These are phyloP conservation scores for Centropus bengalensis DNA, from an alignment of 2,113 vertebrate species.

Conservation along the genomic window DNA sequence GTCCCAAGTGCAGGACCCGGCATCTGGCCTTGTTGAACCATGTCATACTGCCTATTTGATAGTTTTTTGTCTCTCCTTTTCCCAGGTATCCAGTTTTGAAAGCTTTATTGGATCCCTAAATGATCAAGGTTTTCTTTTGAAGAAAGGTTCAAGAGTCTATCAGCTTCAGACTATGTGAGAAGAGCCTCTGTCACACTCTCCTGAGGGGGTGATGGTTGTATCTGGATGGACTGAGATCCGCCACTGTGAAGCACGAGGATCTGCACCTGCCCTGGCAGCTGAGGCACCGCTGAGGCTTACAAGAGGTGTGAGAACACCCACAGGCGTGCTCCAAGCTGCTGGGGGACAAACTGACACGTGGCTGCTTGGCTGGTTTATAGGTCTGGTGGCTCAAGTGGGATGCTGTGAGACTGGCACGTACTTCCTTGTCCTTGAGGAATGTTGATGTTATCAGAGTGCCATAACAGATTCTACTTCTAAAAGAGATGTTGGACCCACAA, in stretches of 20 bases:
- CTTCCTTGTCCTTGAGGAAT: not conserved
- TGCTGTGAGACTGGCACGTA: not conserved
- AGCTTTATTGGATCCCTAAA: conserved; percentile 92
- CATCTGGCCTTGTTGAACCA: too few species aligned
- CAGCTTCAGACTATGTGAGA: conserved; percentile 92
- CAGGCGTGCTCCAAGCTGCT: not conserved
- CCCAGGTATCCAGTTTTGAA: conserved; percentile 92
- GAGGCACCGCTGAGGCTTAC: accelerated
- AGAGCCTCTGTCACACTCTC: not conserved
- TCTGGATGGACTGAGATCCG: not conserved
- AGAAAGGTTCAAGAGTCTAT: conserved; percentile 90
- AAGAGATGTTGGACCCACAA: not conserved
- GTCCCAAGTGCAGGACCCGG: too few species aligned
- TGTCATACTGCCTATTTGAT: not conserved
- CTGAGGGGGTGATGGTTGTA: accelerated
- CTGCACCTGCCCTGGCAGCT: not conserved
- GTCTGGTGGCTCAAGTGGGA: not conserved
- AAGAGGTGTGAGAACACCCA: not conserved
- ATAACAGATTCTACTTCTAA: not conserved
- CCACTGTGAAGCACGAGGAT: not conserved
- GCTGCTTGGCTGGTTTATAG: not conserved
- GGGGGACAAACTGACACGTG: accelerated
- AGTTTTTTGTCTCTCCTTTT: not conserved
- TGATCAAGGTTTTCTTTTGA: conserved; percentile 95
- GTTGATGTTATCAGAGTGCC: not conserved